A percentile compares a stretch with the other conserved stretches of the same genome.
phyloP scores from a whole-genome alignment of 2,113 vertebrate species.

The Pipra filicauda region DNA sequence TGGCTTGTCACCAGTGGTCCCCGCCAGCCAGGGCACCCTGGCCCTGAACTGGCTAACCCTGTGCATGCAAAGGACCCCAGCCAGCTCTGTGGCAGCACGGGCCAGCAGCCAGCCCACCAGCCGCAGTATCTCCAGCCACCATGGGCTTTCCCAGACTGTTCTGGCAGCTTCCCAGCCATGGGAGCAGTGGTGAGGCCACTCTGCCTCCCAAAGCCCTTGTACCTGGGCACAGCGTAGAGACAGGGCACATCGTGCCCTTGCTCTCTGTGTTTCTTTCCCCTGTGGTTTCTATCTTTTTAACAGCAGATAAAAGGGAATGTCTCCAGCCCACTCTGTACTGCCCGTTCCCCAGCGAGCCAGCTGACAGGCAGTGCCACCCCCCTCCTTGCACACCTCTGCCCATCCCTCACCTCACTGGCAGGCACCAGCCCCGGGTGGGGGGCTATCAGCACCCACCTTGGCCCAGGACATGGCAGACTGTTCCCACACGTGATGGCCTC shows the following conservation, averaged over 20 bases:
- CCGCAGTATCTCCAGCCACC: not conserved
- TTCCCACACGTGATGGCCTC: not conserved
- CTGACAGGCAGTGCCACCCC: not conserved
- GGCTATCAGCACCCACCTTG: not conserved
- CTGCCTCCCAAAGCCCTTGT: not conserved
- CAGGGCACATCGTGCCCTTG: not conserved
- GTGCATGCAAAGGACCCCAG: not conserved
- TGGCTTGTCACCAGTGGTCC: not conserved
- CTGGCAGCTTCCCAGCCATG: not conserved
- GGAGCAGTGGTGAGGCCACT: not conserved
- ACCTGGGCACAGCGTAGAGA: not conserved
- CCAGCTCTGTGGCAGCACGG: not conserved
- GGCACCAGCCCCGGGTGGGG: not conserved
- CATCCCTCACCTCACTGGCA: not conserved
- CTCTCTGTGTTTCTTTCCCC: not conserved
- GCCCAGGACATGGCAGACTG: not conserved
- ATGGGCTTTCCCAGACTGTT: not conserved
- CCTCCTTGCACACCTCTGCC: not conserved
- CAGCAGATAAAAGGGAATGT: conserved; percentile 4
- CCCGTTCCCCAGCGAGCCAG: rapidly evolving
- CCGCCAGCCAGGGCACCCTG: not conserved
- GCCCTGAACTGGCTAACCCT: not conserved
- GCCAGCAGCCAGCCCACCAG: not conserved
- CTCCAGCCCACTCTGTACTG: not conserved
- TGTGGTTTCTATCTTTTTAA: not conserved